Base-by-base conservation (phyloP, 2,888 invertebrate genomes). In the Leptopilina myrica region DNA sequence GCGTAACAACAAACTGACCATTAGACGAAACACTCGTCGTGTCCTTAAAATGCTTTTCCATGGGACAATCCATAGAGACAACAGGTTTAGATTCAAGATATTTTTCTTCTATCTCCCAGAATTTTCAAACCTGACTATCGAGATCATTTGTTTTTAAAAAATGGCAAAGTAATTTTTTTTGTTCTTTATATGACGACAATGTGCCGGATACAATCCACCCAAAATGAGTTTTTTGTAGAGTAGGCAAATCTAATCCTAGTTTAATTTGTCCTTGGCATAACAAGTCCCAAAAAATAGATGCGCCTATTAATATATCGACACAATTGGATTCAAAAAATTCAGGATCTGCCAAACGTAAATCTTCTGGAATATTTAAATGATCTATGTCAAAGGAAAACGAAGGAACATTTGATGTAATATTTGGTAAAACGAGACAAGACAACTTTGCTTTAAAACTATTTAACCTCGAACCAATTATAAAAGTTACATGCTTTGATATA, bases 401-500 rank as follows among this genome's bases (percentile, higher is more conserved):
- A 14, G 56, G n/a, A 56, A 56, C 56, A 56, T 56, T n/a, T 14
- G 56, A 5, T 56, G 59, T 75, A 12, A 75, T 75, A 11, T 40
- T 14, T 0, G 33, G 40, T 9, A 75, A 20, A 15, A 75, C 59
- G 12, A 75, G 56, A 40, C 33, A 75, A 26, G 76, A 26, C 53
- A 75, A 75, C 26, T 56, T 56, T 14, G 14, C 76, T 12, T 15
- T 26, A 53, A 75, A 75, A 11, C 11, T 14, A 56, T 75, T 56
- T 9, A 26, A 9, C 15, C 76, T 15, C 7, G 76, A 75, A 20
- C 14, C 14, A 26, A 75, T 20, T 20, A n/a, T 26, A 40, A 46
- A 11, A 14, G 14, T 53, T 12, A 46, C 49, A 40, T 12, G 40
- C 12, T 69, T 46, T 26, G 26, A 12, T 69, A 46, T 43, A 43